Evolutionary conservation across 2,113 vertebrate genomes (phyloP), one percentile per base, ranked within the genome.

Genomic region (Elephas maximus): DNA sequence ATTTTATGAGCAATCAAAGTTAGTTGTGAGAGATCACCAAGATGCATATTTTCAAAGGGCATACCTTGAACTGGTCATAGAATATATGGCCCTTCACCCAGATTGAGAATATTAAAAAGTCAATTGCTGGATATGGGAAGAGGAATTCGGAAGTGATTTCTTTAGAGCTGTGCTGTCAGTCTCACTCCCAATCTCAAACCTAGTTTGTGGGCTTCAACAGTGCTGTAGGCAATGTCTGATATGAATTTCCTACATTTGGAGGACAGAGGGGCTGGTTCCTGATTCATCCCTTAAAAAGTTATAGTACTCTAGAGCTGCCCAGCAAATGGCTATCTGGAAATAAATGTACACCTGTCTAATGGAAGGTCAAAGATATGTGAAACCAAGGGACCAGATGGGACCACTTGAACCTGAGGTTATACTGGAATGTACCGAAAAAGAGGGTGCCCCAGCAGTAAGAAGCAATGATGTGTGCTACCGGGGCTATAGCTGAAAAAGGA

Each of bases 41-140:
- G 28, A 69, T 90, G 71, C 6, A 84, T 41, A 90, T 23, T 63
- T 85, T 95, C 60, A 63, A 97, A 94, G 44, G 6, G 79, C 92
- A 65, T 88, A 93, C 44, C 57, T 73, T 81, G 69, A 78, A 82
- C 53, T 83, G 0, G 37, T 53, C 76, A 79, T 4, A 74, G 77
- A 67, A 78, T 74, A 87, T 20, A 79, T n/a, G 44, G 15, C 44
- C 21, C 45, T 83, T 78, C 24, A 82, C 11, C 37, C 44, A 92
- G 53, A 82, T 15, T 45, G 33, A 51, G 23, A 63, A 79, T 63
- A 60, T 90, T 6, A 88, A 96, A 88, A 21, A 63, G 12, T 9
- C 80, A 41, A 21, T 51, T 80, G 24, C n/a, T 88, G 33, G 21
- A 41, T 80, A 62, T 60, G 37, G 37, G 85, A 24, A 65, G 33